These are phyloP conservation scores for Zonitis immaculata DNA, from an alignment of 2,888 invertebrate species.

Conservation along the genomic window DNA sequence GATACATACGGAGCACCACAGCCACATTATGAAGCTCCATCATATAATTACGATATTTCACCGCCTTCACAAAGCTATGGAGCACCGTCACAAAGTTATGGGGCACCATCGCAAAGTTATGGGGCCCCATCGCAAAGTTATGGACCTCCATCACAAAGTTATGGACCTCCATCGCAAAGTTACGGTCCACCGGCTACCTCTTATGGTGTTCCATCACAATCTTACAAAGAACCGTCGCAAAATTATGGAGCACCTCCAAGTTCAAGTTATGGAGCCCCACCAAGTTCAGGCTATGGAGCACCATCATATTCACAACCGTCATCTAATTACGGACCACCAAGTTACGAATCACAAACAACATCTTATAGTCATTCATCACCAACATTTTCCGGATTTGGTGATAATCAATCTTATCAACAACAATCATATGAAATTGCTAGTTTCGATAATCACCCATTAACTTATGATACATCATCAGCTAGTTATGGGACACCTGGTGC, in stretches of 20 bases:
- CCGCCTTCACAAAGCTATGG: constrained; percentile 26
- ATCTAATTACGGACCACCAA: constrained; percentile 10
- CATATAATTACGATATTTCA: background rate
- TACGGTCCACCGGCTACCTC: constrained; percentile 22
- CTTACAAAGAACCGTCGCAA: constrained; percentile 26
- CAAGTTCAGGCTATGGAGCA: constrained; percentile 13
- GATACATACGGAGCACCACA: constrained; percentile 15
- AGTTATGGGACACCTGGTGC: constrained; percentile 40
- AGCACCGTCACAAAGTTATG: constrained; percentile 25
- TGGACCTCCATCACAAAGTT: constrained; percentile 16
- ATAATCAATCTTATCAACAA: constrained; percentile 8
- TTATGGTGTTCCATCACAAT: constrained; percentile 13
- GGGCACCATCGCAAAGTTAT: constrained; percentile 18
- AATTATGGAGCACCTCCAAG: constrained; percentile 10
- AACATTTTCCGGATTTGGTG: constrained; percentile 14
- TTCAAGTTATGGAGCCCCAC: constrained; percentile 16
- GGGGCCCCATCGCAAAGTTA: constrained; percentile 25
- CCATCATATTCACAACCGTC: constrained; percentile 14
- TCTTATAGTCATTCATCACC: constrained; percentile 17
- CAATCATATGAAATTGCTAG: constrained; percentile 28
- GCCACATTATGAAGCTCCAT: constrained; percentile 4
- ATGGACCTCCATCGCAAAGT: constrained; percentile 11
- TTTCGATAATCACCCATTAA: constrained; percentile 27
- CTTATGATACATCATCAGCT: constrained; percentile 29
- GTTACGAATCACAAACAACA: constrained; percentile 18